Percentiles rank a stretch among this genome's conserved stretches.
phyloP scores from a whole-genome alignment of 2,113 vertebrate species.

The Myotis yumanensis region DNA sequence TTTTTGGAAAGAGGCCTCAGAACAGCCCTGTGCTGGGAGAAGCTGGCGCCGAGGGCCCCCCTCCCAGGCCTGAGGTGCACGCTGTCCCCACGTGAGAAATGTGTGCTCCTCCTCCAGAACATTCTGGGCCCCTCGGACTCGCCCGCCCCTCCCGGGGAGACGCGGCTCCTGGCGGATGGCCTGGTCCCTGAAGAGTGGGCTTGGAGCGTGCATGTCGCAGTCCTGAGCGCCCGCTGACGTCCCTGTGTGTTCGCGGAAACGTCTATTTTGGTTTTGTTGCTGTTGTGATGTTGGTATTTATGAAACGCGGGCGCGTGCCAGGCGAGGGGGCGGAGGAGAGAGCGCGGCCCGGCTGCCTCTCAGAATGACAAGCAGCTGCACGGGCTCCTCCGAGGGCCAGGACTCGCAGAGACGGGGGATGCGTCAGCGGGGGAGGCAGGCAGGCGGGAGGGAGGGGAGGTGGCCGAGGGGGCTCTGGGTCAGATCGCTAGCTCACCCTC shows the following conservation, averaged over 20 bases:
- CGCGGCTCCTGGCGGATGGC: rapidly evolving
- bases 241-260: rapidly evolving
- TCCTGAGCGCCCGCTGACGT: rapidly evolving
- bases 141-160: neutral
- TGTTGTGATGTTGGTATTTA: neutral
- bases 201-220: neutral
- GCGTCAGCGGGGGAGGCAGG: neutral
- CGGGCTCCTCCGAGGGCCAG: rapidly evolving
- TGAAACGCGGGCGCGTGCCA: rapidly evolving
- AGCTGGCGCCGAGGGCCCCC: neutral
- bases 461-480: rapidly evolving
- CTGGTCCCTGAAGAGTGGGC: neutral
- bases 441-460: rapidly evolving
- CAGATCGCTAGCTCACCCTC: too few relatives aligned
- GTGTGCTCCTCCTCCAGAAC: rapidly evolving
- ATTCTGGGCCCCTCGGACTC: rapidly evolving
- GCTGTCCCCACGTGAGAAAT: rapidly evolving
- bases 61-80: neutral
- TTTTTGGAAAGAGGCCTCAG: neutral
- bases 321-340: neutral
- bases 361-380: rapidly evolving
- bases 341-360: too few relatives aligned
- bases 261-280: neutral
- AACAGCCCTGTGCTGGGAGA: too few relatives aligned
- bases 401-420: too few relatives aligned